Evolutionary conservation across 1,140 invertebrate genomes (phyloP), one percentile per base, ranked within the genome.

Genomic region (Delia radicum): DNA sequence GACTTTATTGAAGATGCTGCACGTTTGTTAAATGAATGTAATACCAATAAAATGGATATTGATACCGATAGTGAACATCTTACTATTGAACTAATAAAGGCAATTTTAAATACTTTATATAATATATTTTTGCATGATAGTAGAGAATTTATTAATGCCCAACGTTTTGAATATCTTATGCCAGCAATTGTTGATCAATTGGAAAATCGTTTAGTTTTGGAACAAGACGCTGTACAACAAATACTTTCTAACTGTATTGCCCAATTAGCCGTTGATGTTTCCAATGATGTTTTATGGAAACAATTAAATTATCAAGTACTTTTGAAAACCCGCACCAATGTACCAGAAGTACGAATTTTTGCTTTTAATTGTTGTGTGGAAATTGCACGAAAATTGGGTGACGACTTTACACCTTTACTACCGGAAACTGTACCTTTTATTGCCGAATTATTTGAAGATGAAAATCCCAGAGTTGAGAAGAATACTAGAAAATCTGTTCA

Each of bases 271-370:
- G 90, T 92, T n/a, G 93, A 94, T 0, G 90, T 91, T 15, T 91
- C 90, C 7, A 96, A 97, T 81, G 95, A 97, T 83, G 90, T 92
- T 0, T 82, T 95, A 3, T 97, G 96, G 91, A 96, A 96, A 83
- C 90, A 93, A 79, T 87, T 98, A 3, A 95, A 96, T 82, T 95
- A 96, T 86, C 94, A 97, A 86, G 91, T 96, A 72, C 87, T 97
- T 18, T 87, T 97, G 61, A 98, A 97, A 87, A 95, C 95, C 0
- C 90, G 94, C 78, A 91, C 94, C 80, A 89, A 90, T 78, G 90
- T 91, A 72, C 87, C 92, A 1, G 88, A 89, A 77, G 89, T 92
- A 71, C 87, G 86, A 77, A 88, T 92, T 8, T 79, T 88, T 28
- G 88, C 91, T 2, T 86, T 94, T 33, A 88, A 92, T 75, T 89